phyloP scores from a whole-genome alignment of 2,888 invertebrate genomes.

The Lymantria monacha region DNA sequence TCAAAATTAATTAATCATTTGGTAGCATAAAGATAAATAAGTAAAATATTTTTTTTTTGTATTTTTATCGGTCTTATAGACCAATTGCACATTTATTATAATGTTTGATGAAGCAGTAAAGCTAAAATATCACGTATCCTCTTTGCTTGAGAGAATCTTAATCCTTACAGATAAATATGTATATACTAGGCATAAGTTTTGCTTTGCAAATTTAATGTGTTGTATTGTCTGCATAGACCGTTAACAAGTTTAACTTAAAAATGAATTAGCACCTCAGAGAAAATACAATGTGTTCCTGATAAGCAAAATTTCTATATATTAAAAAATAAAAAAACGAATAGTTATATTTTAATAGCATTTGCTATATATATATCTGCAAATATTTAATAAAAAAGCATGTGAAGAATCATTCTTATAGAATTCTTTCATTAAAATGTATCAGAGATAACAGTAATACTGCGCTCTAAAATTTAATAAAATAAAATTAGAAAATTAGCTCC shows the following conservation, averaged over 20 bases:
- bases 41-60: slow-evolving; percentile 25
- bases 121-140: slow-evolving; percentile 79
- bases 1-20: not conserved
- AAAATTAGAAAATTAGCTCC: too few species aligned
- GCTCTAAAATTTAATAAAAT: not conserved
- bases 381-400: not conserved
- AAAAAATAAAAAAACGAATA: too few species aligned
- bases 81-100: slow-evolving; percentile 53
- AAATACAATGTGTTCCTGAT: slow-evolving; percentile 29
- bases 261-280: slow-evolving; percentile 41
- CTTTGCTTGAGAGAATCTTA: slow-evolving; percentile 61
- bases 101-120: slow-evolving; percentile 73
- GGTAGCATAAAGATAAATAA: slow-evolving; percentile 24
- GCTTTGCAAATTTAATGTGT: slow-evolving; percentile 66
- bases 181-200: slow-evolving; percentile 46
- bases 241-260: slow-evolving; percentile 36
- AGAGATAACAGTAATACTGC: not conserved
- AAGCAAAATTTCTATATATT: slow-evolving; percentile 18
- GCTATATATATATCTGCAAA: slow-evolving; percentile 5
- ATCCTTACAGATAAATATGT: slow-evolving; percentile 51
- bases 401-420: not conserved
- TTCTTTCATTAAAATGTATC: not conserved
- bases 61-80: slow-evolving; percentile 60
- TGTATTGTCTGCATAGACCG: slow-evolving; percentile 69
- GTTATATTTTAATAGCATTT: too few species aligned